Evolutionary conservation across 2,888 invertebrate genomes (phyloP), one percentile per base, ranked within the genome.

Genomic region (Deilephila porcellus): DNA sequence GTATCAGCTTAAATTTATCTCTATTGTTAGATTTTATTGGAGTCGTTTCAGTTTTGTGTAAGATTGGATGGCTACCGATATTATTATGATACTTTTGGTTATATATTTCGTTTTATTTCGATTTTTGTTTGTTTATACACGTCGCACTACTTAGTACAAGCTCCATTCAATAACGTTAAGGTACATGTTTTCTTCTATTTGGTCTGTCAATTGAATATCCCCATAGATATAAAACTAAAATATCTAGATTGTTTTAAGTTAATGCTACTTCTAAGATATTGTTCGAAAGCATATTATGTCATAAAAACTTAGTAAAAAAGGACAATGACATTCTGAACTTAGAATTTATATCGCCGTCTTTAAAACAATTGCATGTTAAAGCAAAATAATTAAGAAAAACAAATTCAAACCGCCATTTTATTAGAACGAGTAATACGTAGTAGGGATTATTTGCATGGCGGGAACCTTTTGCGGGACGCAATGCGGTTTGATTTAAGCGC

Each of bases 401-500:
- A 17, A 67, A 11, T 67, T 67, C 11, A 64, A 37, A 53, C 20
- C 19, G 4, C 19, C 11, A n/a, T 52, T 34, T 52, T 4, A n/a
- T 32, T 34, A 6, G 20, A 63, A 63, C 52, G n/a, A 29, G 72
- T 52, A n/a, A 63, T 19, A 34, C 53, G 62, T 45, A 45, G 45
- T 45, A 45, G 20, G 32, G 14, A 14, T 52, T 53, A 62, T 63
- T 63, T 72, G 72, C 56, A 34, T 64, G 72, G 63, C 52, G 34
- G 63, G 53, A 53, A 72, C 56, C n/a, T 56, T 56, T 29, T 53
- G 53, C n/a, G 71, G 71, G 53, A 34, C 63, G 63, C 72, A 72
- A 72, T 64, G 72, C 72, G 45, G 63, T 64, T 63, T 7, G 25
- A 17, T 72, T 72, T 37, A 74, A 72, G 62, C 74, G 72, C 74